A percentile compares a stretch with the other conserved stretches of the same genome.
Evolutionary conservation across 2,113 vertebrate genomes (phyloP).

Genomic region (Sialia sialis): DNA sequence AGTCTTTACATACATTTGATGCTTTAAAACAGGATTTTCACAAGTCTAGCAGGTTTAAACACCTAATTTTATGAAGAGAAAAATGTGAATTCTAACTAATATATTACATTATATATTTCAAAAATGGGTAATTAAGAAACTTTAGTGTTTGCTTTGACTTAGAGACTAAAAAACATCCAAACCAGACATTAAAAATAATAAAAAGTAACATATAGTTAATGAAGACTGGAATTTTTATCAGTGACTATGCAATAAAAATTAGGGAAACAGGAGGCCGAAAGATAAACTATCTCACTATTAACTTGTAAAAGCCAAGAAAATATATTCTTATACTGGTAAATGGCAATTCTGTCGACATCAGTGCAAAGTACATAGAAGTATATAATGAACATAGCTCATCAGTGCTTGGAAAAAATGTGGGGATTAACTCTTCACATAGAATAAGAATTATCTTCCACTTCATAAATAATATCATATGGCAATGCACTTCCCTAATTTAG

Average conservation of each 20-base stretch:
- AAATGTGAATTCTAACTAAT: background rate
- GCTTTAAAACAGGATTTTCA: background rate
- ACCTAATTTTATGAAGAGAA: background rate
- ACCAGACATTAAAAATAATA: background rate
- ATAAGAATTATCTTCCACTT: background rate
- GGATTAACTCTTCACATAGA: background rate
- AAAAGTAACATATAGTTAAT: background rate
- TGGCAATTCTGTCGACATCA: background rate
- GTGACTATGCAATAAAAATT: background rate
- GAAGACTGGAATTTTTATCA: background rate
- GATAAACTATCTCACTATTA: background rate
- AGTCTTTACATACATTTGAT: background rate
- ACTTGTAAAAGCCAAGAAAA: background rate
- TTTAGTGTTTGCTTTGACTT: background rate
- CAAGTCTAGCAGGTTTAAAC: background rate
- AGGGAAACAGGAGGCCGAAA: background rate
- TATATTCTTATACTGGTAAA: background rate
- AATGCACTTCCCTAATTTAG: background rate
- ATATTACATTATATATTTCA: background rate
- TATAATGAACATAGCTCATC: background rate
- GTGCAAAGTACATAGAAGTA: background rate
- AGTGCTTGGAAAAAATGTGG: background rate
- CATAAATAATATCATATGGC: background rate
- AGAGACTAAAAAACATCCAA: background rate
- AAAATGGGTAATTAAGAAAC: background rate